Evolutionary conservation across 1,140 invertebrate genomes (phyloP).

Genomic region (Dreissena rostriformis): DNA sequence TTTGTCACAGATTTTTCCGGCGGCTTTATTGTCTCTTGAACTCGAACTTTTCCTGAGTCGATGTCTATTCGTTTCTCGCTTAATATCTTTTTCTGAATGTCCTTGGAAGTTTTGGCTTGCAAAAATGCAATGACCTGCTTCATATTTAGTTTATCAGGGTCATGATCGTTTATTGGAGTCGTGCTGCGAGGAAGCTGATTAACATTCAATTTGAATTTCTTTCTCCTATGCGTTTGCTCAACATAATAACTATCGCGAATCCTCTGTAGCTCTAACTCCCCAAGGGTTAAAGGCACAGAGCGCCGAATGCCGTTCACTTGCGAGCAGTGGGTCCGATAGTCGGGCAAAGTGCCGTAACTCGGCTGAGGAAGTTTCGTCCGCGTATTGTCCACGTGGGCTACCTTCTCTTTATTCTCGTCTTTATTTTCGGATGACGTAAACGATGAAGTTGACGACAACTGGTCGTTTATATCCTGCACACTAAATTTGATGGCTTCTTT

Average conservation of each 20-base stretch:
- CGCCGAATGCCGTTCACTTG: conserved; percentile 50
- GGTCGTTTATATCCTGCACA: conserved; percentile 56
- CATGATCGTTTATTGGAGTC: conserved; percentile 72
- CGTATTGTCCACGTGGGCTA: conserved; percentile 23
- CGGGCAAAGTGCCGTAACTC: conserved; percentile 36
- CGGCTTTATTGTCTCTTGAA: not conserved
- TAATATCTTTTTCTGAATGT: conserved; percentile 35
- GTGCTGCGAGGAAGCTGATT: conserved; percentile 72
- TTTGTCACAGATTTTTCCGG: not conserved
- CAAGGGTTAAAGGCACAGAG: conserved; percentile 57
- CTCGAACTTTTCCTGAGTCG: not conserved
- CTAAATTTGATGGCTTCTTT: conserved; percentile 54
- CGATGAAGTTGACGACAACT: conserved; percentile 40
- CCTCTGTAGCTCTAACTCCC: conserved; percentile 64
- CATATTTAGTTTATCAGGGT: conserved; percentile 75
- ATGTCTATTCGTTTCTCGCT: conserved; percentile 14
- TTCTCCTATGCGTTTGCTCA: conserved; percentile 59
- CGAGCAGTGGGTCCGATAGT: not conserved
- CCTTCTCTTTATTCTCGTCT: conserved; percentile 23
- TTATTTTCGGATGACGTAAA: conserved; percentile 42
- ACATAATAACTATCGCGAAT: conserved; percentile 56
- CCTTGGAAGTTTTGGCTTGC: conserved; percentile 57
- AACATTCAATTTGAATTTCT: conserved; percentile 70
- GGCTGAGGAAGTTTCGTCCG: conserved; percentile 59
- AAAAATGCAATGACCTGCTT: conserved; percentile 73